Percentiles rank a stretch among this genome's conserved stretches.
These are phyloP conservation scores for Diogma glabrata DNA, from an alignment of 2,888 invertebrate genomes.

Conservation along the genomic window DNA sequence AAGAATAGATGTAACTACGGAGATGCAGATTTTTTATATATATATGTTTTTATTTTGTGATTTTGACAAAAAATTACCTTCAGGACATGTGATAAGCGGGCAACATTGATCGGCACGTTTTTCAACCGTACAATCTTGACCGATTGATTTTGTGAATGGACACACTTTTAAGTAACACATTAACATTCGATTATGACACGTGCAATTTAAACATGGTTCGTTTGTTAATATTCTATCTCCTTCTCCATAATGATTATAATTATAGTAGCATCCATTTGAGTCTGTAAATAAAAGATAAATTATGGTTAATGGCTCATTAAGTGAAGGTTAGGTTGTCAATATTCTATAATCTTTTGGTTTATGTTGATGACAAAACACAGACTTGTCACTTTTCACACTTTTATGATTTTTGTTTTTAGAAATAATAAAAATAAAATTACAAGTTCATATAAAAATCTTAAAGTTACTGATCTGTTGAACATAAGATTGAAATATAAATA, in stretches of 20 bases:
- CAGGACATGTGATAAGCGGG: constrained; percentile 85
- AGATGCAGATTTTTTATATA: too few species aligned
- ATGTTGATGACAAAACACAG: too few species aligned
- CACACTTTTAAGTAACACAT: constrained; percentile 92
- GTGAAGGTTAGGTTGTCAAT: too few species aligned
- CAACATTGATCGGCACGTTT: constrained; percentile 88
- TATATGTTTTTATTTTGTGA: too few species aligned
- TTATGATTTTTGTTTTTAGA: too few species aligned
- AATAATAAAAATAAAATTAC: too few species aligned
- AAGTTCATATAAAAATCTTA: too few species aligned
- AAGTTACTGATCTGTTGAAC: too few species aligned
- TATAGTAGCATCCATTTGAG: constrained; percentile 77
- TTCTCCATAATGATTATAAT: constrained; percentile 86
- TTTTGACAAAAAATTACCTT: constrained; percentile 48
- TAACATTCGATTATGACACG: constrained; percentile 88
- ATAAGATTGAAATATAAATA: too few species aligned
- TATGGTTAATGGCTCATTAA: neutral
- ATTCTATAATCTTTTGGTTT: too few species aligned
- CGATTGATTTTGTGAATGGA: constrained; percentile 87
- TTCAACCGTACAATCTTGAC: constrained; percentile 81
- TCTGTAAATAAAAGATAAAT: constrained; percentile 36
- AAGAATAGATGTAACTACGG: too few species aligned
- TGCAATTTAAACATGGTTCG: constrained; percentile 91
- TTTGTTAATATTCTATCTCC: constrained; percentile 89
- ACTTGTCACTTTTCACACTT: too few species aligned